Base-by-base conservation (phyloP, 2,797 vertebrate genomes). In the Sebastes minor region DNA sequence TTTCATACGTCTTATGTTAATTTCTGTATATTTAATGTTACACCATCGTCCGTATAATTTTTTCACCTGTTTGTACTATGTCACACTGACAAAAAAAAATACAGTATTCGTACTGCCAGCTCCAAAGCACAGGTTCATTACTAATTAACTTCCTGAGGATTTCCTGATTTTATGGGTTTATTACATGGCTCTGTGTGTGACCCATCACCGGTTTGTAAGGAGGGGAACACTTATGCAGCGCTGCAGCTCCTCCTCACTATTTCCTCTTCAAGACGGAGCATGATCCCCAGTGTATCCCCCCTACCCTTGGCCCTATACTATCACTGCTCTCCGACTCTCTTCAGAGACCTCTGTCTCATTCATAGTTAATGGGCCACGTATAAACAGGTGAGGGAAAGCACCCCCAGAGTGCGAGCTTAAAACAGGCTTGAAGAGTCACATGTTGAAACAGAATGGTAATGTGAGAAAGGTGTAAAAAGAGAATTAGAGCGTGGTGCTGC, bases 331-430 rank as follows among this genome's bases (percentile, higher is more conserved):
- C 72, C 4, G 5, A 14, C 52, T 74, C 62, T 78, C 76, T 72
- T 81, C 79, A 81, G 76, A 90, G 76, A 71, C 82, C 72, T 25
- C 59, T 22, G 38, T 32, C 74, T 90, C 82, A 88, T 90, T 91
- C 80, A 88, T 89, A 83, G 89, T 89, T 84, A 86, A 92, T 88
- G 77, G 65, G 2, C 27, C 6, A 82, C 71, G 61, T 71, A 82
- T 71, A 66, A 83, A 84, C 76, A 86, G 84, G 86, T 86, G 73
- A 88, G 25, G 67, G 69, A 56, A 74, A 57, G 67, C 23, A 14
- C 33, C 78, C 65, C 68, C 9, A 6, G 74, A 69, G 81, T 83
- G 32, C 2, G 2, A 7, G 72, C 73, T 52, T 28, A 80, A 78
- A 82, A 78, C 71, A 52, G 52, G 69, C 75, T 62, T 61, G 62